A percentile compares a stretch with the other conserved stretches of the same genome.
Evolutionary conservation across 2,113 vertebrate species (phyloP).

Genomic region (Xenus cinereus): DNA sequence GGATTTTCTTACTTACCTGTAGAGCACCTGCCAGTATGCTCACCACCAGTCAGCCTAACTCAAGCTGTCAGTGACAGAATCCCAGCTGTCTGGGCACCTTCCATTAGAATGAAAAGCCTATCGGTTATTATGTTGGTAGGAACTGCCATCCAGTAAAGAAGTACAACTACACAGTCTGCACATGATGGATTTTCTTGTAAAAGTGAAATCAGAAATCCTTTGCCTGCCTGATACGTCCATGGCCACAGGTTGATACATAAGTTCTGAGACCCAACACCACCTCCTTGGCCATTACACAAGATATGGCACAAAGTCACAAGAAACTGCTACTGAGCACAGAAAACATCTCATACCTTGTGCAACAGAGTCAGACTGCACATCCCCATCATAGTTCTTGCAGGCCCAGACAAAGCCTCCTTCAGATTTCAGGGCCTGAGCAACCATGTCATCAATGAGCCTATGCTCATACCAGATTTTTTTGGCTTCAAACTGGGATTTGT

Average conservation of each 20-base stretch:
- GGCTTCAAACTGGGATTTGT: constrained; percentile 88
- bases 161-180: not conserved
- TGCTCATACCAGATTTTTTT: constrained; percentile 97
- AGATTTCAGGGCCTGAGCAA: constrained; percentile 96
- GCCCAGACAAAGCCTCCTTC: constrained; percentile 99
- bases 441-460: constrained; percentile 98
- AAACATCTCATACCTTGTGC: constrained; percentile 84
- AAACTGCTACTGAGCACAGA: not conserved
- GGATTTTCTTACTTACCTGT: not conserved
- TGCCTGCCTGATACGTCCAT: not conserved
- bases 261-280: not conserved
- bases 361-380: constrained; percentile 97
- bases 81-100: not conserved
- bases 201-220: not conserved
- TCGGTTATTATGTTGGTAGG: not conserved
- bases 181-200: not conserved
- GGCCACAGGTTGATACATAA: not conserved
- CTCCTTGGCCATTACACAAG: not conserved
- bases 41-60: not conserved
- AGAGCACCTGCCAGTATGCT: not conserved
- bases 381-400: constrained; percentile 98
- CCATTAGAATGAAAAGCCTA: not conserved
- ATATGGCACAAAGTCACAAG: not conserved
- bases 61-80: not conserved
- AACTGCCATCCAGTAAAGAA: not conserved